Conservation (phyloP, 2,888 invertebrate species). For the Monopis laevigella region DNA sequence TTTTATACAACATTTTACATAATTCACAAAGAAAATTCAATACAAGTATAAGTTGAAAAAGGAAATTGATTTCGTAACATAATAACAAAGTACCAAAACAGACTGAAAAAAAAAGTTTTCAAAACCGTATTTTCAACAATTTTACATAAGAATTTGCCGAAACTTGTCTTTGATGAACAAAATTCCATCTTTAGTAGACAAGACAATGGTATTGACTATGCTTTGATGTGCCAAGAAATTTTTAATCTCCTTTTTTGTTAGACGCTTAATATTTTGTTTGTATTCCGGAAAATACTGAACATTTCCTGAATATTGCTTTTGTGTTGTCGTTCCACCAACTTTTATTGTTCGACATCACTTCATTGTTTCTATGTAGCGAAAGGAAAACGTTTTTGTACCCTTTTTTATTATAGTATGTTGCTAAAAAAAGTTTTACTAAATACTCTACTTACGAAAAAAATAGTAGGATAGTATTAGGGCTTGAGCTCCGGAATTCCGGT, state of each 20-base stretch:
- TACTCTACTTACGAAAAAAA: no score
- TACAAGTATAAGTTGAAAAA: no score
- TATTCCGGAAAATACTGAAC: neutral
- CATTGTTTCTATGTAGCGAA: neutral
- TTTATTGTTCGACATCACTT: neutral
- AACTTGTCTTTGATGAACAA: slow-evolving; percentile 8
- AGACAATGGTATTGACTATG: slow-evolving; percentile 8
- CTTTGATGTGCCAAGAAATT: slow-evolving; percentile 9
- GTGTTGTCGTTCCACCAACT: neutral
- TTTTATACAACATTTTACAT: no score
- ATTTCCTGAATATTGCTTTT: neutral
- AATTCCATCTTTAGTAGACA: slow-evolving; percentile 4
- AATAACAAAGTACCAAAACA: neutral
- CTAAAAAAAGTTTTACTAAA: no score
- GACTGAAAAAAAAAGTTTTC: slow-evolving; percentile 1
- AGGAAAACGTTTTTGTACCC: no score
- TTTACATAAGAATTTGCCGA: slow-evolving; percentile 8
- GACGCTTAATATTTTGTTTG: slow-evolving; percentile 2
- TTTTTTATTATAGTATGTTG: no score
- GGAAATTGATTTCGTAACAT: no score
- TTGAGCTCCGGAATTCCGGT: no score
- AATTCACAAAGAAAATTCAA: no score
- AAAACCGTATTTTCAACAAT: slow-evolving; percentile 5
- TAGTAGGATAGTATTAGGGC: no score
- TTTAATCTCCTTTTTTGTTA: slow-evolving; percentile 6